phyloP scores from a whole-genome alignment of 1,140 invertebrate species.

The Bacillus rossius region DNA sequence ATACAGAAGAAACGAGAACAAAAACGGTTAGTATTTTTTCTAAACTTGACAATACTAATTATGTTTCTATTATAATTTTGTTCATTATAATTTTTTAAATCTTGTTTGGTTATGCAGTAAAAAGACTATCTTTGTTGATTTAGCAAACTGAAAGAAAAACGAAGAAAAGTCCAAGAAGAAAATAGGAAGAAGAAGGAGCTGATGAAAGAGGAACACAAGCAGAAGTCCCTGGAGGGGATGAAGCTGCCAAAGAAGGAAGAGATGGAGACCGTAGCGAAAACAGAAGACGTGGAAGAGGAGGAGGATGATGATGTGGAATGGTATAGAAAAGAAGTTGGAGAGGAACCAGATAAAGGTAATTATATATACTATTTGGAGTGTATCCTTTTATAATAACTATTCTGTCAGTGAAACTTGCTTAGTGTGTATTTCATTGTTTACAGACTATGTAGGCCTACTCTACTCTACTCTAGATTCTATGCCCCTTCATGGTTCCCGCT shows the following conservation, averaged over 20 bases:
- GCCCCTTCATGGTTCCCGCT: too few relatives aligned
- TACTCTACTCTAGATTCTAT: too few relatives aligned
- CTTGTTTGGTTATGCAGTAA: too few relatives aligned
- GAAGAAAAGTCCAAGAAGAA: slow-evolving; percentile 66
- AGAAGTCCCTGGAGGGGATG: slow-evolving; percentile 43
- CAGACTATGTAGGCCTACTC: too few relatives aligned
- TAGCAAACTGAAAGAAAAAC: slow-evolving; percentile 67
- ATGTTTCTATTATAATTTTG: too few relatives aligned
- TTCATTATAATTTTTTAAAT: too few relatives aligned
- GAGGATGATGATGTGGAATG: slow-evolving; percentile 73
- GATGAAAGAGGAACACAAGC: slow-evolving; percentile 58
- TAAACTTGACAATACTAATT: too few relatives aligned
- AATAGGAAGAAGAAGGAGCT: slow-evolving; percentile 67
- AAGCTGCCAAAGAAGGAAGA: slow-evolving; percentile 44
- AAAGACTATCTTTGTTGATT: slow-evolving; percentile 30
- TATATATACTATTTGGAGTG: too few relatives aligned
- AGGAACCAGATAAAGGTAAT: slow-evolving; percentile 74
- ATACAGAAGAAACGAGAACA: slow-evolving; percentile 63
- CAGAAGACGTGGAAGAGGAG: slow-evolving; percentile 39
- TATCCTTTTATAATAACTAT: too few relatives aligned
- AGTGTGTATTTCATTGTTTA: too few relatives aligned
- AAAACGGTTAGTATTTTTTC: slow-evolving; percentile 52
- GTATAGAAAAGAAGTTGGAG: slow-evolving; percentile 79
- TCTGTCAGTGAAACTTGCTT: too few relatives aligned
- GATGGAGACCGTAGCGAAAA: slow-evolving; percentile 18